Conservation (phyloP, 2,113 vertebrate species). For the human (Homo sapiens) region GRCh38 chr3:80079001-80079500, state of each 20-base stretch:
- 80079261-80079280: background rate
- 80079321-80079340: background rate
- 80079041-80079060: background rate
- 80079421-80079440: background rate
- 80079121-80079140: background rate
- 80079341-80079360: background rate
- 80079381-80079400: background rate
- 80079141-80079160: fast-evolving
- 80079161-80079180: background rate
- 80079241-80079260: background rate
- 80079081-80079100: background rate
- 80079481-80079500: background rate
- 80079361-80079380: background rate
- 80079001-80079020: background rate
- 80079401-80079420: background rate
- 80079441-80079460: background rate
- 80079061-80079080: background rate
- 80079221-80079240: background rate
- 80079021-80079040: background rate
- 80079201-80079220: background rate
- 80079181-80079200: background rate
- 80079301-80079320: background rate
- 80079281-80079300: background rate
- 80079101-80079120: background rate
- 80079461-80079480: background rate